phyloP scores from a whole-genome alignment of 1,140 invertebrate genomes.

The Littorina saxatilis region DNA sequence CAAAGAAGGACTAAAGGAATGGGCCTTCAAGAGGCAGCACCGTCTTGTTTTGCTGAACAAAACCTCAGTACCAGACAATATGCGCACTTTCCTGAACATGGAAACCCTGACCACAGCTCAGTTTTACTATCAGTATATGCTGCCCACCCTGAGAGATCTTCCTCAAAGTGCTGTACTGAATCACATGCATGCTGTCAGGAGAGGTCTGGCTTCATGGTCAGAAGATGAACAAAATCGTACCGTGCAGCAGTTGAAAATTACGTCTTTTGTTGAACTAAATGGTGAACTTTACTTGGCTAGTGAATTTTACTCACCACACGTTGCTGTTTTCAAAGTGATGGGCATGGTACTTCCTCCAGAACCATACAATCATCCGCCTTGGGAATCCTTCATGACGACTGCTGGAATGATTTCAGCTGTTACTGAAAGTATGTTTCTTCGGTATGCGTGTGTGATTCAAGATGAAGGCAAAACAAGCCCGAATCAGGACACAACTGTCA shows the following conservation, averaged over 20 bases:
- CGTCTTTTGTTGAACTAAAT: not conserved
- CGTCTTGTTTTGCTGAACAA: not conserved
- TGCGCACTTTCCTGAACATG: not conserved
- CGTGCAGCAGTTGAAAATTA: not conserved
- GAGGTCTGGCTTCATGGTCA: not conserved
- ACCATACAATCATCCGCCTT: not conserved
- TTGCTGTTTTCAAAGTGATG: conserved; percentile 1
- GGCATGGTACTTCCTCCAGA: not conserved
- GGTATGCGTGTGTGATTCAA: not conserved
- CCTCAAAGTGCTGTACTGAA: not conserved
- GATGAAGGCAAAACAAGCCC: not conserved
- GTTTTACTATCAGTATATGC: not conserved
- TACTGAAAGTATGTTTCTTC: not conserved
- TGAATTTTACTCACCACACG: conserved; percentile 14
- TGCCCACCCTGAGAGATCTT: not conserved
- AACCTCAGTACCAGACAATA: not conserved
- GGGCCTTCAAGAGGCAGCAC: not conserved
- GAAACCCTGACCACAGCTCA: not conserved
- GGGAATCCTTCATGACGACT: conserved; percentile 12
- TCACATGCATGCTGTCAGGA: conserved; percentile 9
- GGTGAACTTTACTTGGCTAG: not conserved
- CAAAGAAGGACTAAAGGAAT: not conserved
- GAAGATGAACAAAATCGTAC: not conserved
- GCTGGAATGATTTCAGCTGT: conserved; percentile 8
- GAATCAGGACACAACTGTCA: not conserved